Base-by-base conservation (phyloP, 2,113 vertebrate genomes). In the Microcebus ravelobensis region DNA sequence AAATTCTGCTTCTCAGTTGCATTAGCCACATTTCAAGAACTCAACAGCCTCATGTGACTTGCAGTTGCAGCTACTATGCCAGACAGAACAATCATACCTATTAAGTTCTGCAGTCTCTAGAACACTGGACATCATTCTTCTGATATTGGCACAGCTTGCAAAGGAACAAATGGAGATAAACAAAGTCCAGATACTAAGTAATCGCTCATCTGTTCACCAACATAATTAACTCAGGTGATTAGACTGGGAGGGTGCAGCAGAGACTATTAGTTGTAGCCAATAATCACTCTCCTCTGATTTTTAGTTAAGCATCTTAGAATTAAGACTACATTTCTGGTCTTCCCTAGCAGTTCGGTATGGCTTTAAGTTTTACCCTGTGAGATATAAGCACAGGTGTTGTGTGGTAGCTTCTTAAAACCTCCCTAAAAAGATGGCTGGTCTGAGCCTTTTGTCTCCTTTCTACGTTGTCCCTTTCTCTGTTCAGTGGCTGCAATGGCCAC, bases 131-230 rank as follows among this genome's bases (percentile, higher is more conserved):
- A 21, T 77, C 52, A 71, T 63, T 81, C 81, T 70, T 15, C n/a
- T 71, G 27, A 20, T 12, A 71, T 20, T 12, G 50, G 79, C 70
- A 95, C 1, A 23, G 39, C 18, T 87, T 88, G 84, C 27, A 27
- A 91, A 74, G 79, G 70, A n/a, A 87, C 68, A 93, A 79, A n/a
- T 45, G 13, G 52, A 71, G 36, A 45, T 50, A 42, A 97, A 83
- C 57, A 42, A 87, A 90, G 45, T n/a, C 50, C 50, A 83, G n/a
- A 63, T 45, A 71, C 13, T 52, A 93, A 74, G 31, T 52, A 91
- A 50, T 5, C 21, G 71, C 45, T 71, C 9, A 79, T 34, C 48
- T 85, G 17, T 63, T 94, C 34, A 65, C 15, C 42, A 61, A 89
- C 5, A 61, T 57, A 76, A 50, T 52, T 48, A 63, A 76, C 74